Evolutionary conservation across 2,888 invertebrate genomes (phyloP).

Genomic region (Nemoura dubitans): DNA sequence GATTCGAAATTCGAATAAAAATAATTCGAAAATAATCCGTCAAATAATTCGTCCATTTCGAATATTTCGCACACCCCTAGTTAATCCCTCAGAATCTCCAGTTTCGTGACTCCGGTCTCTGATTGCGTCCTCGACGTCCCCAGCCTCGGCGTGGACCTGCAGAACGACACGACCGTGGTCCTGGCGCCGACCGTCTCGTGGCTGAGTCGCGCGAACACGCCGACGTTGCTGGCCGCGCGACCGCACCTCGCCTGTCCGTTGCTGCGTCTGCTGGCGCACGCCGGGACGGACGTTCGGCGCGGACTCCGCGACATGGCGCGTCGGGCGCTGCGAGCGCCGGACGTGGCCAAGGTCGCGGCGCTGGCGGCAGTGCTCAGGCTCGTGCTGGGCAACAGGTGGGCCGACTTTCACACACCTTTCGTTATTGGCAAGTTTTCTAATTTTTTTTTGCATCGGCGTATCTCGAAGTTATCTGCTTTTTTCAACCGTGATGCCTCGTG

Average conservation of each 20-base stretch:
- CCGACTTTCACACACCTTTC: too few species aligned
- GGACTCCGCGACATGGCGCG: not conserved
- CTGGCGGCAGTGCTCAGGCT: not conserved
- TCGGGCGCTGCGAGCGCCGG: not conserved
- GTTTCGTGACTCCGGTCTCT: not conserved
- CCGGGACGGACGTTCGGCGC: not conserved
- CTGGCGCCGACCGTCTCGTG: not conserved
- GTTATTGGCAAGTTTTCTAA: too few species aligned
- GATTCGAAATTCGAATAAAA: too few species aligned
- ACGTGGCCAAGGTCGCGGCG: not conserved
- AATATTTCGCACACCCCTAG: too few species aligned
- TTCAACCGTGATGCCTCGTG: too few species aligned
- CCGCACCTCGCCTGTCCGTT: conserved; percentile 60
- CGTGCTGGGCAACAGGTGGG: not conserved
- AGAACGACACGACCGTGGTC: not conserved
- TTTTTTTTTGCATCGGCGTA: too few species aligned
- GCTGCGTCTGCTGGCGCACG: conserved; percentile 56
- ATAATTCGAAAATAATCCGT: too few species aligned
- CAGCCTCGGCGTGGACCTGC: not conserved
- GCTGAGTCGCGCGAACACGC: not conserved
- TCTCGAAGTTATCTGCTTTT: too few species aligned
- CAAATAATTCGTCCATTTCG: too few species aligned
- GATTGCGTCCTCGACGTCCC: not conserved
- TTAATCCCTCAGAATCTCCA: too few species aligned
- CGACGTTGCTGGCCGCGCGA: conserved; percentile 55